A percentile compares a stretch with the other conserved stretches of the same genome.
phyloP scores from a whole-genome alignment of 2,888 invertebrate species.

The Agrochola lota region DNA sequence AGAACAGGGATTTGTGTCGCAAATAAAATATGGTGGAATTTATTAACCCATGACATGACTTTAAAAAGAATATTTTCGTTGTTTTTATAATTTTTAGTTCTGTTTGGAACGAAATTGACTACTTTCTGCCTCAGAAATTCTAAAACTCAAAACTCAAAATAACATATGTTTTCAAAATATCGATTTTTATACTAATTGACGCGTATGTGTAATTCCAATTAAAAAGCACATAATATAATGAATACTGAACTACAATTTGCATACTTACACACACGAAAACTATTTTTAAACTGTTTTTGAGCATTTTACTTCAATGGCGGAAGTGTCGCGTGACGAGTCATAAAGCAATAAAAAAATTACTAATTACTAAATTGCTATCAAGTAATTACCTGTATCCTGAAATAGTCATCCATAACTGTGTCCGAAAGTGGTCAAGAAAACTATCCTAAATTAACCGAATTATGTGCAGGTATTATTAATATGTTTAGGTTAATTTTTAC shows the following conservation, averaged over 20 bases:
- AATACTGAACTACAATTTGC: conserved; percentile 32
- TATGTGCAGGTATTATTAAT: neutral
- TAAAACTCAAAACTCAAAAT: too few relatives aligned
- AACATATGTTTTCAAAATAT: neutral
- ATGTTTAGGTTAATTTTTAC: neutral
- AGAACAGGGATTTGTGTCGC: neutral
- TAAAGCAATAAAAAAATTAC: conserved; percentile 17
- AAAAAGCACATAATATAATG: neutral
- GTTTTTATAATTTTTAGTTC: too few relatives aligned
- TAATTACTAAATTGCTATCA: conserved; percentile 26
- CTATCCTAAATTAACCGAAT: neutral
- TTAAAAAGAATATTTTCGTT: neutral
- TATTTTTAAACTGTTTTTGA: conserved; percentile 30
- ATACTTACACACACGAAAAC: conserved; percentile 42
- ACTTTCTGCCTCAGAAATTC: neutral
- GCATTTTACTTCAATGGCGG: conserved; percentile 9
- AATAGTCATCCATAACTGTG: neutral
- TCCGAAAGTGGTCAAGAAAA: neutral
- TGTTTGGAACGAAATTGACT: neutral
- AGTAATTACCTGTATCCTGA: conserved; percentile 26
- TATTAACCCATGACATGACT: neutral
- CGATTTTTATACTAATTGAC: neutral
- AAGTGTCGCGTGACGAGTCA: conserved; percentile 30
- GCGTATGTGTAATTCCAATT: neutral
- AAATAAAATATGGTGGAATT: neutral